These are phyloP conservation scores for Flexamia atlantica DNA, from an alignment of 2,888 invertebrate species.

Conservation along the genomic window DNA sequence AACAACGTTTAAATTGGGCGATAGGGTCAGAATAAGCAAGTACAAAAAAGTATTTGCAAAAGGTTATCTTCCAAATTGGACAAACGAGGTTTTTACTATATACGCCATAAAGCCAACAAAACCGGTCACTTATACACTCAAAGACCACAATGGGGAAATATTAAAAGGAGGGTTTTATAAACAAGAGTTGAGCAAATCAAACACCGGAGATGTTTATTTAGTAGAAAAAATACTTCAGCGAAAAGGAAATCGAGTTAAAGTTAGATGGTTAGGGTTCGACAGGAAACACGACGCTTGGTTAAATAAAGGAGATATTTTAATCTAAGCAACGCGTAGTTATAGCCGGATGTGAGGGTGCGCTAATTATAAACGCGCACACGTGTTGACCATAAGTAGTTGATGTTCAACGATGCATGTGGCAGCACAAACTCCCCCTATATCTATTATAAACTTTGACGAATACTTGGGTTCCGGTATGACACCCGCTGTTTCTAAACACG, in stretches of 20 bases:
- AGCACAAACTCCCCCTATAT: too few species aligned
- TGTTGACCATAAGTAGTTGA: too few species aligned
- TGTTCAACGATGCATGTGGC: too few species aligned
- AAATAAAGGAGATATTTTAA: neutral
- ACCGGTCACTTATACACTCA: constrained; percentile 42
- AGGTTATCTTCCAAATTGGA: constrained; percentile 45
- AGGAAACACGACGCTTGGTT: constrained; percentile 49
- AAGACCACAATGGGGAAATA: constrained; percentile 41
- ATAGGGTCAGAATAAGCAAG: constrained; percentile 52
- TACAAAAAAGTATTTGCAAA: constrained; percentile 20
- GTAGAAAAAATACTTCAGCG: constrained; percentile 54
- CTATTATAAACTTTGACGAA: too few species aligned
- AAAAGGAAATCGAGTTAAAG: constrained; percentile 51
- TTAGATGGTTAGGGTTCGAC: constrained; percentile 58
- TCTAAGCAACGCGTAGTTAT: too few species aligned
- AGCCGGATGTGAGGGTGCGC: too few species aligned
- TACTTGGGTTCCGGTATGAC: too few species aligned
- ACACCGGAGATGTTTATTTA: constrained; percentile 29
- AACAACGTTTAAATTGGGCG: constrained; percentile 46
- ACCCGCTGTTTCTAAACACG: neutral
- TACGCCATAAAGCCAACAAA: constrained; percentile 15
- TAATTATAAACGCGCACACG: too few species aligned
- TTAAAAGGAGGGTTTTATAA: constrained; percentile 46
- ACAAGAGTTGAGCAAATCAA: neutral
- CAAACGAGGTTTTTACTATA: constrained; percentile 37